Conservation (phyloP, 2,113 vertebrate species). For the Ceyx melanurus region DNA sequence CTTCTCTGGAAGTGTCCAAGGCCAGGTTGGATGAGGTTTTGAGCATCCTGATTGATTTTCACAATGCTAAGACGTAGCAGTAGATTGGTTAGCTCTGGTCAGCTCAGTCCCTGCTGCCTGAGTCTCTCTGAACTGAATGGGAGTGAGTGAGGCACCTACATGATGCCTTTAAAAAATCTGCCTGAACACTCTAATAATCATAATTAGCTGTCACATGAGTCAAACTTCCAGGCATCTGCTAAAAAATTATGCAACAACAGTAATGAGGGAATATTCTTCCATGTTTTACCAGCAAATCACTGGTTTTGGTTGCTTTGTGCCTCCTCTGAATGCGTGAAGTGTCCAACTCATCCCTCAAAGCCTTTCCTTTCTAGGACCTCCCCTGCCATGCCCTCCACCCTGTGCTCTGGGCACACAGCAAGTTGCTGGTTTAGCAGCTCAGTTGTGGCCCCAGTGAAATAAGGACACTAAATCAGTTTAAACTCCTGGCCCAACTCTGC, state of each 20-base stretch:
- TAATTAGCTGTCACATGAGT: not conserved
- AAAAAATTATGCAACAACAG: conserved; percentile 33
- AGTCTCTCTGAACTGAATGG: not conserved
- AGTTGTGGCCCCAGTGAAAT: not conserved
- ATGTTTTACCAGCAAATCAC: not conserved
- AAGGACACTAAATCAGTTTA: not conserved
- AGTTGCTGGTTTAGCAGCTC: not conserved
- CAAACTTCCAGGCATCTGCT: not conserved
- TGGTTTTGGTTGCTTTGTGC: not conserved
- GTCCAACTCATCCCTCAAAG: not conserved
- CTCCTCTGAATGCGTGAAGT: not conserved
- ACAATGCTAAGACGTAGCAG: not conserved
- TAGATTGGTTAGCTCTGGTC: not conserved
- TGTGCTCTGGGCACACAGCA: not conserved
- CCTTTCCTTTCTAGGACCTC: not conserved
- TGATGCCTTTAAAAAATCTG: conserved; percentile 6
- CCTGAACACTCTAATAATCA: conserved; percentile 15
- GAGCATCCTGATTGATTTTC: not conserved
- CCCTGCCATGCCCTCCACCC: not conserved
- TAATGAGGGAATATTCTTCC: not conserved
- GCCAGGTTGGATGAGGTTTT: not conserved
- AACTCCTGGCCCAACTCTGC: not conserved
- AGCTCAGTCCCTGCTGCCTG: not conserved
- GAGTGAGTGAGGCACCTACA: not conserved
- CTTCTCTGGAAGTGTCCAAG: not conserved